phyloP scores from a whole-genome alignment of 2,888 invertebrate genomes.

The Dorcus parallelipipedus region DNA sequence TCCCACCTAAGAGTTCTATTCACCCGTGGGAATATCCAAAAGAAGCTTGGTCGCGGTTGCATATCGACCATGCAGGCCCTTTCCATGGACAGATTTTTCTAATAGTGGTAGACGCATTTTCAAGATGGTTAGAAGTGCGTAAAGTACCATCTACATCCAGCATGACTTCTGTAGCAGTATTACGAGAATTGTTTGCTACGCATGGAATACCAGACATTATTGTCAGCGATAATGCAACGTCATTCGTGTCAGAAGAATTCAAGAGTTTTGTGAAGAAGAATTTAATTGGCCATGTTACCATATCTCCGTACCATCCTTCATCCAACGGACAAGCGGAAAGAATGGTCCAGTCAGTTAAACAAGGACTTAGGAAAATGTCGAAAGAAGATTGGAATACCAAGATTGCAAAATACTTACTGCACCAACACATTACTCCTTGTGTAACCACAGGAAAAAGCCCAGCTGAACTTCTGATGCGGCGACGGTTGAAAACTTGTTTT shows the following conservation, averaged over 20 bases:
- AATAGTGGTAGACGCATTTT: slow-evolving; percentile 13
- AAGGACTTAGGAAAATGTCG: too few species aligned
- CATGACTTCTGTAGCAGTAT: slow-evolving; percentile 9
- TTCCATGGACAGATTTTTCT: slow-evolving; percentile 14
- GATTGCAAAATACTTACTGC: slow-evolving; percentile 3
- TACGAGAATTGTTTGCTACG: slow-evolving; percentile 16
- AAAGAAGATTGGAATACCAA: too few species aligned
- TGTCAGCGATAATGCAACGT: slow-evolving; percentile 23
- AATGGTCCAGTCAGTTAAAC: too few species aligned
- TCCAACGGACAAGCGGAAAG: slow-evolving; percentile 26
- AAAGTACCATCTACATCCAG: neutral
- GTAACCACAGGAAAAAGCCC: slow-evolving; percentile 20
- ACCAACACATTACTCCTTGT: slow-evolving; percentile 21
- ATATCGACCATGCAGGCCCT: slow-evolving; percentile 19
- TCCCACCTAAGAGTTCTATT: too few species aligned
- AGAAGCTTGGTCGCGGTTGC: slow-evolving; percentile 7
- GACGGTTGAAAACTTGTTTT: too few species aligned
- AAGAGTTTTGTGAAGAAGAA: slow-evolving; percentile 18
- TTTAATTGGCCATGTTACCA: slow-evolving; percentile 17
- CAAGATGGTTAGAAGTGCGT: slow-evolving; percentile 18
- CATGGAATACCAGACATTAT: slow-evolving; percentile 19
- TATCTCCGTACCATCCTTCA: slow-evolving; percentile 17
- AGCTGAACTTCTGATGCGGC: slow-evolving; percentile 18
- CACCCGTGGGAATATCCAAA: neutral
- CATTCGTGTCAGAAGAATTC: slow-evolving; percentile 22